Base-by-base conservation (phyloP, 2,888 invertebrate species). In the Dasysyrphus albostriatus region DNA sequence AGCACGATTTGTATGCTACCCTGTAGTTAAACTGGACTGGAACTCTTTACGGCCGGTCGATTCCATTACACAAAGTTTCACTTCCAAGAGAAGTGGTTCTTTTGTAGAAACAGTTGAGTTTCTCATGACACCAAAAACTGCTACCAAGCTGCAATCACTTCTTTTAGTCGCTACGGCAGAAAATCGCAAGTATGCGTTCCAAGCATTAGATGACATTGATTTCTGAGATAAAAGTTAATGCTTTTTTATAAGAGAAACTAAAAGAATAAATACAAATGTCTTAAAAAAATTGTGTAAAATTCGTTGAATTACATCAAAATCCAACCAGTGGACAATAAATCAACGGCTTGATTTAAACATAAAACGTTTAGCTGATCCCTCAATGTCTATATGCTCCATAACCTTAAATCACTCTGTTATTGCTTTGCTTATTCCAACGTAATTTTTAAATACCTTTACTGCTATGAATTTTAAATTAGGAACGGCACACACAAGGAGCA, bases 251-350 rank as follows among this genome's bases (percentile, higher is more conserved):
- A 54, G 10, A 14, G 2, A 54, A 10, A 24, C 2, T n/a, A 14
- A 44, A 42, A 10, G 12, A 19, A 29, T 24, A 12, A 5, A 29
- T 1, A 12, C 2, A 24, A 34, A 34, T 8, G 5, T 34, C 1
- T 8, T 56, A 56, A 56, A 14, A 32, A 4, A 19, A 19, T 19
- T 19, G 9, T 19, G 34, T 5, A 19, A 37, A 32, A 29, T 54
- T 54, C 29, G 8, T 37, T 42, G 44, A 76, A 76, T 65, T 34
- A 76, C 39, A 56, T 29, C 29, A 49, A 58, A 51, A 2, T n/a
- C 39, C 5, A 44, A 59, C 59, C 51, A 32, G 51, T 63, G 6
- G 14, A 9, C n/a, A 61, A 61, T 75, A 75, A 81, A 81, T 81
- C 69, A 75, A 32, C 59, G 5, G 16, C 16, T 12, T 37, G 39